These are phyloP conservation scores for Hycleus cichorii DNA, from an alignment of 1,140 invertebrate genomes.

Conservation along the genomic window DNA sequence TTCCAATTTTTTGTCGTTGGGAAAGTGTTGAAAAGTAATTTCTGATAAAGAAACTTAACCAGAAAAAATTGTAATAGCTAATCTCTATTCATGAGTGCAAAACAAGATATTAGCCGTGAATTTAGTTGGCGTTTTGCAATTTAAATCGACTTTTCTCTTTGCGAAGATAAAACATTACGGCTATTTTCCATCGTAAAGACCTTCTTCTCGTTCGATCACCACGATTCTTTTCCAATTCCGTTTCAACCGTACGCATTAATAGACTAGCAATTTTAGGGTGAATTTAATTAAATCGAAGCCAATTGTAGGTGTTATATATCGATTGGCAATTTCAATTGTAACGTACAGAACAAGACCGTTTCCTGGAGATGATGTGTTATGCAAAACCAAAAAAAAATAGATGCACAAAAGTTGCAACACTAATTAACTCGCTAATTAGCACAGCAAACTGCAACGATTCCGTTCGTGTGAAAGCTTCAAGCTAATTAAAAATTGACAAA, in stretches of 20 bases:
- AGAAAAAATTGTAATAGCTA: not conserved
- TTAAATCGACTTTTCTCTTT: conserved; percentile 8
- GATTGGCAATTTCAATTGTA: not conserved
- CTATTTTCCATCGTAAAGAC: not conserved
- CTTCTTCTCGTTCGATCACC: not conserved
- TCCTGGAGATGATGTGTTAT: not conserved
- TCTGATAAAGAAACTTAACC: not conserved
- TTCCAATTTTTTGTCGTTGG: not conserved
- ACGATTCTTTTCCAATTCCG: conserved; percentile 5
- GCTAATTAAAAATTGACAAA: no score
- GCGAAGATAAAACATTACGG: not conserved
- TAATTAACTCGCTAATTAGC: not conserved
- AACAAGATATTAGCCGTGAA: conserved; percentile 8
- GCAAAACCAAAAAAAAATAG: not conserved
- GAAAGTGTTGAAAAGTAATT: not conserved
- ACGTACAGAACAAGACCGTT: not conserved
- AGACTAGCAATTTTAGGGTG: conserved; percentile 10
- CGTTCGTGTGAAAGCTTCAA: no score
- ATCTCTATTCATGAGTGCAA: conserved; percentile 27
- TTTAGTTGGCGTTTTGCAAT: conserved; percentile 15
- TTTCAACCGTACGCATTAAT: conserved; percentile 11
- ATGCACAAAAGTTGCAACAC: not conserved
- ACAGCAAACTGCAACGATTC: no score
- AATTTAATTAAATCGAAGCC: conserved; percentile 10
- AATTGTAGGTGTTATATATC: not conserved